A percentile compares a stretch with the other conserved stretches of the same genome.
phyloP scores from a whole-genome alignment of 1,140 invertebrate species.

The Drosophila lacteicornis region DNA sequence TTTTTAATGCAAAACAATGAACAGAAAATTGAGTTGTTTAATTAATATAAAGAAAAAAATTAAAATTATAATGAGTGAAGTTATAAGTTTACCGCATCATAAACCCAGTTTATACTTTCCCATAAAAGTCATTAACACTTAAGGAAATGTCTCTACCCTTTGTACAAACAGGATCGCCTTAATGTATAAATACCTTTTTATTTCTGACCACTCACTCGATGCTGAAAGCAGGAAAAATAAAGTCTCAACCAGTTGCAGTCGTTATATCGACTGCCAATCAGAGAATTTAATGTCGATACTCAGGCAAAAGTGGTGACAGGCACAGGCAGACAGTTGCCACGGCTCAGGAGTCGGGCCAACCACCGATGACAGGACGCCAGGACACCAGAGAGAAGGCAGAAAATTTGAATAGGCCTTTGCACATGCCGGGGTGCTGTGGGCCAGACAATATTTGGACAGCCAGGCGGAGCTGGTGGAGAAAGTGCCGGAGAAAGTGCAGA shows the following conservation, averaged over 20 bases:
- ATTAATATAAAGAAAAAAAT: too few relatives aligned
- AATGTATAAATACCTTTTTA: not conserved
- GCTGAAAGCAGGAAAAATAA: not conserved
- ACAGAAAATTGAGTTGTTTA: too few relatives aligned
- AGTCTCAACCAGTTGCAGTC: slow-evolving; percentile 1
- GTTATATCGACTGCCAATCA: slow-evolving; percentile 21
- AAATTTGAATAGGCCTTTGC: slow-evolving; percentile 34
- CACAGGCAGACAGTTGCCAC: slow-evolving; percentile 15
- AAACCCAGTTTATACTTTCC: not conserved
- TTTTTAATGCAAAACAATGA: too few relatives aligned
- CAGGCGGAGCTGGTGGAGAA: slow-evolving; percentile 7
- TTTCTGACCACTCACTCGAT: not conserved
- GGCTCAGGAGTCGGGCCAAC: not conserved
- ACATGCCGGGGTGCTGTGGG: not conserved
- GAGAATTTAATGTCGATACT: slow-evolving; percentile 31
- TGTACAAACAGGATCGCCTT: not conserved
- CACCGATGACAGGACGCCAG: not conserved
- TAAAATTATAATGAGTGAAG: too few relatives aligned
- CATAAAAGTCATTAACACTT: not conserved
- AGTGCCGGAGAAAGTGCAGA: slow-evolving; percentile 25
- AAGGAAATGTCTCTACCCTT: not conserved
- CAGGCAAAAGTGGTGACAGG: slow-evolving; percentile 17
- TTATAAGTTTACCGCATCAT: too few relatives aligned
- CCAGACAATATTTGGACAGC: slow-evolving; percentile 28
- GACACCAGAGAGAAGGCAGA: not conserved